Evolutionary conservation across 2,797 vertebrate genomes (phyloP).

Genomic region (Nyctalus aviator): DNA sequence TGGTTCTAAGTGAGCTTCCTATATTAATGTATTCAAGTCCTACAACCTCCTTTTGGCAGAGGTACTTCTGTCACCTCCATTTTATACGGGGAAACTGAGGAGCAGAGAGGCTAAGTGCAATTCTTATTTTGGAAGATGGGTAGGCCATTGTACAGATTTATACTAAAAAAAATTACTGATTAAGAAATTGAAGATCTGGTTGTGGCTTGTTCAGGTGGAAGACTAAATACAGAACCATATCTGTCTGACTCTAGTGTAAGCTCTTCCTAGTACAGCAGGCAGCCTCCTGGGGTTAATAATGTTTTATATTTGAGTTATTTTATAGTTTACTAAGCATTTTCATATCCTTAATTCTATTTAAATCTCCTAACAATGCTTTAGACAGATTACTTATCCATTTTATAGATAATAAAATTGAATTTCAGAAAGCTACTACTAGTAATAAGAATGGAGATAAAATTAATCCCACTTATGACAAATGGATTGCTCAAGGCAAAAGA

Average conservation of each 20-base stretch:
- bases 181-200: not conserved
- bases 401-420: not conserved
- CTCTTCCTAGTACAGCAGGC: not conserved
- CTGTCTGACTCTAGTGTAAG: not conserved
- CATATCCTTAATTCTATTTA: not conserved
- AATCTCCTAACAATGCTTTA: constrained; percentile 13
- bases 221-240: not conserved
- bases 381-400: not conserved
- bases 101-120: not conserved
- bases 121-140: not conserved
- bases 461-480: not conserved
- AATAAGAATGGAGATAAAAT: not conserved
- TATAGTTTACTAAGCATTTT: not conserved
- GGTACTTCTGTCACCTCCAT: not conserved
- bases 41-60: not conserved
- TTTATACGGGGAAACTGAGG: not conserved
- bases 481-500: not conserved
- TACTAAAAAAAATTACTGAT: not conserved
- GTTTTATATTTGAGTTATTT: constrained; percentile 7
- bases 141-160: not conserved
- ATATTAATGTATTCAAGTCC: not conserved
- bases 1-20: not conserved
- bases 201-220: not conserved
- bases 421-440: not conserved
- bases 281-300: not conserved